A percentile compares a stretch with the other conserved stretches of the same genome.
These are phyloP conservation scores for Hyles euphorbiae DNA, from an alignment of 1,140 invertebrate species.

Conservation along the genomic window DNA sequence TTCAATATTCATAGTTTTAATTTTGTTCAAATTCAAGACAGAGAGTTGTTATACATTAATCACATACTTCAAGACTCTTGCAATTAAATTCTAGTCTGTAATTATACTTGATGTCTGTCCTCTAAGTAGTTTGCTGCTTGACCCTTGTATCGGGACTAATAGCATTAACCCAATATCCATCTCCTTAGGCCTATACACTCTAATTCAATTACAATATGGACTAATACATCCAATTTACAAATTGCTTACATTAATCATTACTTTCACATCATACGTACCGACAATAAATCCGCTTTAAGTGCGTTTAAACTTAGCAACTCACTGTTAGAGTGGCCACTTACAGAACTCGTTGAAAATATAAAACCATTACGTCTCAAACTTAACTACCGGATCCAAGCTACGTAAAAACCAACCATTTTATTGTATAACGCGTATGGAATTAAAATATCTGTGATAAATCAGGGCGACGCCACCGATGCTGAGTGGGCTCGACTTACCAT, in stretches of 20 bases:
- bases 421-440: constrained; percentile 16
- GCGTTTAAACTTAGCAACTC: not conserved
- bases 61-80: too few species aligned
- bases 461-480: constrained; percentile 12
- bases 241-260: constrained; percentile 4
- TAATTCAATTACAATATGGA: constrained; percentile 16
- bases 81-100: too few species aligned
- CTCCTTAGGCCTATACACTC: constrained; percentile 6
- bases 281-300: not conserved
- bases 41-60: too few species aligned
- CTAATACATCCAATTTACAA: constrained; percentile 1
- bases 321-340: constrained; percentile 5
- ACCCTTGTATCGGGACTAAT: constrained; percentile 22
- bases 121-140: constrained; percentile 27
- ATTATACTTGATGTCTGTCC: too few species aligned
- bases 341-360: constrained; percentile 14
- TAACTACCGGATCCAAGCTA: constrained; percentile 38
- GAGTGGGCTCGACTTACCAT: constrained; percentile 13
- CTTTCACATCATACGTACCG: not conserved
- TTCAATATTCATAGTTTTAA: too few species aligned
- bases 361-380: constrained; percentile 19
- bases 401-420: constrained; percentile 32
- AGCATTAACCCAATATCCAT: constrained; percentile 20
- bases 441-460: constrained; percentile 29
- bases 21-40: too few species aligned